Percentiles rank a stretch among this genome's conserved stretches.
Evolutionary conservation across 2,797 vertebrate genomes (phyloP).

Genomic region (Artibeus jamaicensis): DNA sequence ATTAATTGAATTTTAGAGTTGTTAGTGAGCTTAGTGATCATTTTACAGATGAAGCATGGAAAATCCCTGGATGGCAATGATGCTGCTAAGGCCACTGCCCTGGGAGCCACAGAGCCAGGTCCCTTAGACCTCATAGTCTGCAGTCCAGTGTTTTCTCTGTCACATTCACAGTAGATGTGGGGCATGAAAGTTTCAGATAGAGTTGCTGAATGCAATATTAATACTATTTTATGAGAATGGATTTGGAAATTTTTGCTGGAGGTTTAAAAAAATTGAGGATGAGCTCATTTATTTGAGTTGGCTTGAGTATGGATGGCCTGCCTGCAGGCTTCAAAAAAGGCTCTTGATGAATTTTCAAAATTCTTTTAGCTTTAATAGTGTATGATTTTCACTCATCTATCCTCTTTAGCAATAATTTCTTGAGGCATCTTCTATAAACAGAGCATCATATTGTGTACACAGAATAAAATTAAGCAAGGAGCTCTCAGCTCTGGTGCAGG

Average conservation of each 20-base stretch:
- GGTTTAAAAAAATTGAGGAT: neutral
- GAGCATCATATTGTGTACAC: neutral
- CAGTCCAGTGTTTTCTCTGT: neutral
- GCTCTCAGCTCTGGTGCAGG: constrained; percentile 38
- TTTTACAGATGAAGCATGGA: neutral
- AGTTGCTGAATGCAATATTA: neutral
- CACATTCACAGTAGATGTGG: neutral
- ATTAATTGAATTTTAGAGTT: neutral
- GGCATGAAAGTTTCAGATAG: neutral
- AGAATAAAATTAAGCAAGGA: constrained; percentile 29
- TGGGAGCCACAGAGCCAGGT: neutral
- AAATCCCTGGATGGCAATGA: neutral
- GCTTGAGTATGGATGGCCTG: neutral
- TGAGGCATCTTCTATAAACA: neutral
- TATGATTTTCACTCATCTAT: neutral
- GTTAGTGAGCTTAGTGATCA: neutral
- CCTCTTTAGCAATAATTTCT: constrained; percentile 21
- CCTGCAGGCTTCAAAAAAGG: constrained; percentile 27
- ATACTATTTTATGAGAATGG: neutral
- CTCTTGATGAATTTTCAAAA: constrained; percentile 21
- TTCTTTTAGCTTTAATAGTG: neutral
- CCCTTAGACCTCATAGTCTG: neutral
- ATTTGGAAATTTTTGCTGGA: neutral
- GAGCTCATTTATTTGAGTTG: constrained; percentile 19
- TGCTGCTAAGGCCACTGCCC: neutral